Conservation (phyloP, 2,113 vertebrate species). For the Sinocyclocheilus grahami region DNA sequence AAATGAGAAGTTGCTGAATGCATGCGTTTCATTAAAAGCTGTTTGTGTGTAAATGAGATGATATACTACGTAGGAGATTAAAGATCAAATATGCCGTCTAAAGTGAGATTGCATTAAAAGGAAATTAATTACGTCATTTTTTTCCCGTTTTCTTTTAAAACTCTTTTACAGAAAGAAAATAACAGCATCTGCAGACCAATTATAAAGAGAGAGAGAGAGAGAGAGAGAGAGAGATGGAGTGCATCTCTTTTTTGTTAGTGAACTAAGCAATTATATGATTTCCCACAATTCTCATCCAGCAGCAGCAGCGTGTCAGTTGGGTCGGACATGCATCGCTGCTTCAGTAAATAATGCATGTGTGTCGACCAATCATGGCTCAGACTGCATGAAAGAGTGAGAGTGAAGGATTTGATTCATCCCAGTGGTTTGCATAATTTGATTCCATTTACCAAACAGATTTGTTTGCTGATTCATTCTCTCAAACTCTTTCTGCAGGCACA, state of each 20-base stretch:
- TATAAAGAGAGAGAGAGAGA: conserved; percentile 28
- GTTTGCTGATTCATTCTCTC: not conserved
- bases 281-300: not conserved
- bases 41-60: conserved; percentile 12
- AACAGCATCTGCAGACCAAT: not conserved
- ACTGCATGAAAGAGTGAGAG: not conserved
- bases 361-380: not conserved
- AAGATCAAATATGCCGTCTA: too few relatives aligned
- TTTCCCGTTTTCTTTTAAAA: not conserved
- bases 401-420: not conserved
- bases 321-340: conserved; percentile 2
- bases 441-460: not conserved
- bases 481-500: not conserved
- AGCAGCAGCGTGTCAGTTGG: not conserved
- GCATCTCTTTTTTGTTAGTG: not conserved
- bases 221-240: not conserved
- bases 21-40: not conserved
- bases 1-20: not conserved
- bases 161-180: conserved; percentile 5
- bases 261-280: conserved; percentile 29
- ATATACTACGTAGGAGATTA: too few relatives aligned
- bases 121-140: not conserved
- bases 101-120: not conserved
- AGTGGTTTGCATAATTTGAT: not conserved
- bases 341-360: conserved; percentile 21